A percentile compares a stretch with the other conserved stretches of the same genome.
phyloP scores from a whole-genome alignment of 2,888 invertebrate genomes.

The Tachina fera region DNA sequence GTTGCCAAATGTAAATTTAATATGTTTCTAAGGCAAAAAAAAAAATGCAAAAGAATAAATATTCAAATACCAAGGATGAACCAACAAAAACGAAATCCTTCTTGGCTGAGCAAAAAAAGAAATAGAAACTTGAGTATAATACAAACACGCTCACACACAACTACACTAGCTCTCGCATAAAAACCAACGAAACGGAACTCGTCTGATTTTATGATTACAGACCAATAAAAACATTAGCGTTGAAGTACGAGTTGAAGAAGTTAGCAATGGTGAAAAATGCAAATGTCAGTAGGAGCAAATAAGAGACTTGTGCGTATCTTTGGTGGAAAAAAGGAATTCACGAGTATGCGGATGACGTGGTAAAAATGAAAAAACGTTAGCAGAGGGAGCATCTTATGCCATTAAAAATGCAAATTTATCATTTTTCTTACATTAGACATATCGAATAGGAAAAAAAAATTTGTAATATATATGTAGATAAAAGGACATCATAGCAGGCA shows the following conservation, averaged over 20 bases:
- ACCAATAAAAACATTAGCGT: conserved; percentile 70
- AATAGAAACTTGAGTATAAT: not conserved
- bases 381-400: conserved; percentile 63
- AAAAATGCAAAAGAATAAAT: conserved; percentile 40
- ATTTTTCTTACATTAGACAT: conserved; percentile 70
- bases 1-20: conserved; percentile 71
- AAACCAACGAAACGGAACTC: conserved; percentile 63
- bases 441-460: conserved; percentile 23
- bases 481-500: conserved; percentile 3
- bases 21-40: conserved; percentile 51
- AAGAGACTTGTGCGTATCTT: conserved; percentile 38
- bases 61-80: conserved; percentile 64
- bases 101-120: not conserved
- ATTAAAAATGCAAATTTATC: conserved; percentile 71
- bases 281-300: conserved; percentile 54
- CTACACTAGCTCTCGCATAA: not conserved
- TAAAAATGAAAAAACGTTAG: conserved; percentile 37
- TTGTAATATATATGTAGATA: not conserved
- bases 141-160: conserved; percentile 4
- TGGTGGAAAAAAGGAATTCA: not conserved
- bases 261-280: conserved; percentile 61
- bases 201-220: conserved; percentile 72
- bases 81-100: conserved; percentile 59
- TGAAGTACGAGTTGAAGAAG: conserved; percentile 53
- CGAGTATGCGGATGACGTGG: conserved; percentile 29